Conservation (phyloP, 2,888 invertebrate species). For the Pimpla rufipes region DNA sequence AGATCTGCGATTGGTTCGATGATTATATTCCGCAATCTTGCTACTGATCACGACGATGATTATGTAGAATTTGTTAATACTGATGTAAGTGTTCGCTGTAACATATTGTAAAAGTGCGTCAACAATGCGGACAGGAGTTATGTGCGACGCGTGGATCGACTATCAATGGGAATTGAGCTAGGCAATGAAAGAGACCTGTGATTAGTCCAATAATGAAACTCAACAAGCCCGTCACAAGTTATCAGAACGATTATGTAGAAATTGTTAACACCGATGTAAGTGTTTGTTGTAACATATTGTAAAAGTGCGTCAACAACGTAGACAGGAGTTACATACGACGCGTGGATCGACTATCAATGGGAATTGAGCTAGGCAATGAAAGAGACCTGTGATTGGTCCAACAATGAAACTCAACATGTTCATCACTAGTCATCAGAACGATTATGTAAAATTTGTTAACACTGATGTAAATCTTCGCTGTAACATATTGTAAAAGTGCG, state of each 20-base stretch:
- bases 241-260: neutral
- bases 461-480: too few relatives aligned
- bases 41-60: neutral
- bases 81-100: too few relatives aligned
- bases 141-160: conserved; percentile 23
- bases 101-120: too few relatives aligned
- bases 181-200: neutral
- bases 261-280: too few relatives aligned
- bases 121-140: too few relatives aligned
- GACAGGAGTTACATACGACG: too few relatives aligned
- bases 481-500: too few relatives aligned
- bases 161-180: neutral
- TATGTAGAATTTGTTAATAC: neutral
- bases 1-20: neutral
- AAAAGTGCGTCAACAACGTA: too few relatives aligned
- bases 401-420: too few relatives aligned
- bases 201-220: neutral
- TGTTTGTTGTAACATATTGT: too few relatives aligned
- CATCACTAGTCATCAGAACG: too few relatives aligned
- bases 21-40: neutral
- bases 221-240: neutral
- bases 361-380: neutral
- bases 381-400: neutral
- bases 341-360: conserved; percentile 12
- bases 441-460: too few relatives aligned